phyloP scores from a whole-genome alignment of 2,888 invertebrate species.

The Athetis lepigone region DNA sequence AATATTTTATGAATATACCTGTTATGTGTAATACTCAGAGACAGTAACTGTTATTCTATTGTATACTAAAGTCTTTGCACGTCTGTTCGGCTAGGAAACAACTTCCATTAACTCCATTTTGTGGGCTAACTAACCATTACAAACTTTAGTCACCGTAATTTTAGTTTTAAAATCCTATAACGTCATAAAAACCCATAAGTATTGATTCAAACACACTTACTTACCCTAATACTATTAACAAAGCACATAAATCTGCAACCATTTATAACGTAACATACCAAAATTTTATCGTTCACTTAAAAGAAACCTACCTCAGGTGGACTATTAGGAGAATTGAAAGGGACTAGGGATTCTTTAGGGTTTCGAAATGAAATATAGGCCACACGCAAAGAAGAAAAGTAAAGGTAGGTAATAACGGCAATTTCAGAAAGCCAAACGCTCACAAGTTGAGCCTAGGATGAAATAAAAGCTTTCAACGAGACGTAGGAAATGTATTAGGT shows the following conservation, averaged over 20 bases:
- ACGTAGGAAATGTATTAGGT: slow-evolving; percentile 25
- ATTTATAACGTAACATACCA: slow-evolving; percentile 21
- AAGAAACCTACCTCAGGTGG: slow-evolving; percentile 49
- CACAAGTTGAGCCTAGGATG: slow-evolving; percentile 22
- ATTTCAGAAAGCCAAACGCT: slow-evolving; percentile 46
- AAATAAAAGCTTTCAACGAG: slow-evolving; percentile 43
- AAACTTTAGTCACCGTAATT: too few species aligned
- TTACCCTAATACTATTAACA: slow-evolving; percentile 3
- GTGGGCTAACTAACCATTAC: too few species aligned
- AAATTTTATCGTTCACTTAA: slow-evolving; percentile 43
- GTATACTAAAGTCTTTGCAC: not conserved
- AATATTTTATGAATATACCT: slow-evolving; percentile 12
- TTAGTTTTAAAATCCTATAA: not conserved
- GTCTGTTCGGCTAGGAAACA: not conserved
- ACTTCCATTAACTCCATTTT: too few species aligned
- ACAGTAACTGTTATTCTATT: not conserved
- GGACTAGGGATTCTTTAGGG: slow-evolving; percentile 28
- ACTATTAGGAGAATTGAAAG: slow-evolving; percentile 53
- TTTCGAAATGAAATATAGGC: slow-evolving; percentile 40
- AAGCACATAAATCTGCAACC: slow-evolving; percentile 23
- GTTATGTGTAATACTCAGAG: not conserved
- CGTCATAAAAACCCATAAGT: not conserved
- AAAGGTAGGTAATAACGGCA: slow-evolving; percentile 48
- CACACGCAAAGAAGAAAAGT: slow-evolving; percentile 29
- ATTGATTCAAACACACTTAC: not conserved